phyloP scores from a whole-genome alignment of 2,113 vertebrate genomes.

The Callospermophilus lateralis region DNA sequence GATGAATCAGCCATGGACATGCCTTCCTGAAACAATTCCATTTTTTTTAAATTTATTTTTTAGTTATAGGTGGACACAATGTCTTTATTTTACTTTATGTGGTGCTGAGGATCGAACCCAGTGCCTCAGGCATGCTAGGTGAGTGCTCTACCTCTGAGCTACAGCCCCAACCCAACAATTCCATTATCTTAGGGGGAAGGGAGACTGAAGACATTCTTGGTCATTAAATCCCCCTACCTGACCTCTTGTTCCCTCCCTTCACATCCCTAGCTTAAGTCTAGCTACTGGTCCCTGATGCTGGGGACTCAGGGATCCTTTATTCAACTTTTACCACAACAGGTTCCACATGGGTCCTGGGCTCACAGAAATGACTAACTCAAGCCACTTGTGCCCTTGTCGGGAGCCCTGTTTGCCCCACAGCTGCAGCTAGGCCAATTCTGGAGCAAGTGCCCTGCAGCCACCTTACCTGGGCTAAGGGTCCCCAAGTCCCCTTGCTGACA shows the following conservation, averaged over 20 bases:
- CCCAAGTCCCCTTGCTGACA: background rate
- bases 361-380: background rate
- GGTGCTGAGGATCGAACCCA: no score
- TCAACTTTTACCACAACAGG: background rate
- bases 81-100: no score
- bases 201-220: background rate
- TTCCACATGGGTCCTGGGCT: background rate
- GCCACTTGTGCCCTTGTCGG: background rate
- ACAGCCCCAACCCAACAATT: background rate
- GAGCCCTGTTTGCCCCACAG: background rate
- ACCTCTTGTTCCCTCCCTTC: background rate
- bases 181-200: background rate
- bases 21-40: background rate
- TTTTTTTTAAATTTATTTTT: background rate
- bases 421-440: background rate
- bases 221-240: background rate
- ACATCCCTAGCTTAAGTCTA: background rate
- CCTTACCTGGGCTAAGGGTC: background rate
- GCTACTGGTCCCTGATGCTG: background rate
- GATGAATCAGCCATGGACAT: slow-evolving; percentile 26
- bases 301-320: background rate
- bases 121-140: no score
- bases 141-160: no score
- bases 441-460: background rate
- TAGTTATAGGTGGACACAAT: no score